Evolutionary conservation across 1,140 invertebrate species (phyloP), one percentile per base, ranked within the genome.

Genomic region (Drosophila rhopaloa): DNA sequence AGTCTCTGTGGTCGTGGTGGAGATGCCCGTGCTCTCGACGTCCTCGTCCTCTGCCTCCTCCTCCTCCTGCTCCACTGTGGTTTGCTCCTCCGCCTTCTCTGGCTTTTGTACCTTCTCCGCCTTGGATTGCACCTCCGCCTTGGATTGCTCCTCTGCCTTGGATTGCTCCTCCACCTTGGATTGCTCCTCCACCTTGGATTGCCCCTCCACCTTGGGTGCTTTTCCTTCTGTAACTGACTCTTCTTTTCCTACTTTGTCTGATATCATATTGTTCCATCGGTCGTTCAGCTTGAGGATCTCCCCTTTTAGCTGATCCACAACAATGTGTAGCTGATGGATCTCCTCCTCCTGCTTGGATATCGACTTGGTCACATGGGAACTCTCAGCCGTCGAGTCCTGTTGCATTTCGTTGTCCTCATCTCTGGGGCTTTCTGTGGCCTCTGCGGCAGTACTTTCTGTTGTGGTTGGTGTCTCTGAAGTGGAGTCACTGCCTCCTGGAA

Each of bases 301-400:
- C 7, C 13, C 2, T 13, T 71, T 72, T 2, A 72, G 44, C 16
- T 48, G n/a, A 10, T 47, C 41, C 11, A 71, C 54, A 4, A 56
- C 29, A 2, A 1, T 41, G 44, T 72, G 65, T 19, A 72, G 44
- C 3, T 50, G 35, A 1, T 41, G 51, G 44, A 58, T 55, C 27
- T 72, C 66, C 19, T 48, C 24, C 43, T 29, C 41, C 14, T 68
- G 61, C 65, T 46, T 63, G 19, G 13, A 27, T n/a, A 68, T 29
- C 29, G 37, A 24, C 10, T 66, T 35, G 13, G 38, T 16, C 5
- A 50, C 29, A 1, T 50, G 60, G 4, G 24, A 16, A 9, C 29
- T 51, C 8, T 65, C 59, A 0, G 46, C 67, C 5, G 32, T 13
- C 5, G 67, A 47, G 4, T 71, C 67, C 27, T 70, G 67, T 19